Evolutionary conservation across 2,888 invertebrate species (phyloP), one percentile per base, ranked within the genome.

Genomic region (Tiliacea citrago): DNA sequence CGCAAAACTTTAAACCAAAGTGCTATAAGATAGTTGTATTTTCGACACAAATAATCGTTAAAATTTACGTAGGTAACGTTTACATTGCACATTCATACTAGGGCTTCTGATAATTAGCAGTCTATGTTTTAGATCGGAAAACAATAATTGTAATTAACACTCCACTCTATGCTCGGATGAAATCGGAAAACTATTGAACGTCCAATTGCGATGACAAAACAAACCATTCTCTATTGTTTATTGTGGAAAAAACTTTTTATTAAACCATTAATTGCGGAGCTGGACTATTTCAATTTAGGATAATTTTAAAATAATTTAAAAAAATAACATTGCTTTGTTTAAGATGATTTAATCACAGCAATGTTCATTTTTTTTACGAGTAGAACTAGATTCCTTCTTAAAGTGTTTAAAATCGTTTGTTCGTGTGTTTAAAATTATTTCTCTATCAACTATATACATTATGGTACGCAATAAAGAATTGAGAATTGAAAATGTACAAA

Each of bases 161-260:
- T 62, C 29, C 62, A 51, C 29, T 62, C 29, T 35, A 62, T 51
- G 58, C 35, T 68, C 47, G 47, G 21, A 53, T 77, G 24, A n/a
- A 66, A 76, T 76, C 9, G 68, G 68, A 77, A 76, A 77, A 77
- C 77, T 68, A 77, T 76, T 68, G 39, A 77, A 47, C n/a, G 5
- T 35, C 3, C 42, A n/a, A 51, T 51, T 58, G 0, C 53, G 13
- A 55, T 77, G 47, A 77, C 75, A 61, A 55, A 77, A 68, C 35
- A 29, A 53, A 68, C 21, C 8, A 1, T 10, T 24, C 1, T 21
- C 24, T 51, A 51, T 67, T 67, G 51, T 77, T 42, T 49, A 57
- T 49, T 49, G 55, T 13, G 10, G 24, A 53, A n/a, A 53, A 39
- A 45, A 18, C 1, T 35, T 77, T 55, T 47, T 49, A 51, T n/a